Evolutionary conservation across 1,140 invertebrate genomes (phyloP).

Genomic region (Coelopa frigida): DNA sequence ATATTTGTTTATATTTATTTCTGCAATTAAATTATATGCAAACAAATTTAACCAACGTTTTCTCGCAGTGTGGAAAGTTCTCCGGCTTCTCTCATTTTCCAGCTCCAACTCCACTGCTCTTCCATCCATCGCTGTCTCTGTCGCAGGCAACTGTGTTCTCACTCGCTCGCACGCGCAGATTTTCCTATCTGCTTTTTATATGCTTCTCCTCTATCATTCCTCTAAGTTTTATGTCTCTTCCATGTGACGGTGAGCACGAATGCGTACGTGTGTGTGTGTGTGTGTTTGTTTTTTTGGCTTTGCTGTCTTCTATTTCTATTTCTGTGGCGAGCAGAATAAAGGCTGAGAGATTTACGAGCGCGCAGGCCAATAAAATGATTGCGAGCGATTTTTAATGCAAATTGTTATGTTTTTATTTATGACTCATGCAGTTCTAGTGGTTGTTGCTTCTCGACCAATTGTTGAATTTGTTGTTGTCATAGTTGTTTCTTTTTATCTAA

Average conservation of each 20-base stretch:
- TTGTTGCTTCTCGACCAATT: too few species aligned
- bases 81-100: background rate
- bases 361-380: constrained; percentile 43
- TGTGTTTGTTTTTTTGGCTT: background rate
- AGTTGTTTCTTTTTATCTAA: too few species aligned
- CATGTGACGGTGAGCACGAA: too few species aligned
- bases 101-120: background rate
- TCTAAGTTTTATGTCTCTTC: background rate
- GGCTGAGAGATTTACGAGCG: constrained; percentile 36
- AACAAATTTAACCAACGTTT: too few species aligned
- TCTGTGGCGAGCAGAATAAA: background rate
- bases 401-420: constrained; percentile 30
- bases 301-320: background rate
- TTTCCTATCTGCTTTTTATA: background rate
- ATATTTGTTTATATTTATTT: background rate
- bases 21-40: too few species aligned
- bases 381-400: constrained; percentile 43
- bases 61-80: too few species aligned
- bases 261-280: too few species aligned
- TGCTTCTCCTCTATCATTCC: background rate
- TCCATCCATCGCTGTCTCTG: background rate
- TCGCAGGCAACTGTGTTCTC: background rate
- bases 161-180: background rate
- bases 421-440: too few species aligned
- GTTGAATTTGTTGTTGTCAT: too few species aligned